phyloP scores from a whole-genome alignment of 1,140 invertebrate species.

The Stenopsyche tienmushanensis region DNA sequence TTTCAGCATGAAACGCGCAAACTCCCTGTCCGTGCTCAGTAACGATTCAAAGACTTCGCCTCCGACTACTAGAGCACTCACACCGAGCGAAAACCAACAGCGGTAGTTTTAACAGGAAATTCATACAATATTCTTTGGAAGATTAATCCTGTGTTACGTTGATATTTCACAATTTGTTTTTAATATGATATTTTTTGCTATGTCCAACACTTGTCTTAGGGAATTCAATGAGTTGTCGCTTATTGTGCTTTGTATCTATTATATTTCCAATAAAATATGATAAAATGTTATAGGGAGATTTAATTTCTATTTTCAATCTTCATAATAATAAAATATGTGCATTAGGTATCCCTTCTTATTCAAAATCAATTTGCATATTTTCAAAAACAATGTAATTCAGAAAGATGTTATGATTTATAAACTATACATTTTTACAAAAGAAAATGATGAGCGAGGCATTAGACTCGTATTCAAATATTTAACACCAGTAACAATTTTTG shows the following conservation, averaged over 20 bases:
- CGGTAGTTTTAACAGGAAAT: conserved; percentile 28
- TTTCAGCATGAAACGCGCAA: conserved; percentile 57
- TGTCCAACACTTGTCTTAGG: background rate
- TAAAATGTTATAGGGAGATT: too few relatives aligned
- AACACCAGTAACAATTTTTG: too few relatives aligned
- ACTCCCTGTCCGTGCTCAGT: conserved; percentile 57
- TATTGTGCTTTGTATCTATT: background rate
- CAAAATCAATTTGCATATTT: too few relatives aligned
- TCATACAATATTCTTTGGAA: background rate
- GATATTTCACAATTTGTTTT: background rate
- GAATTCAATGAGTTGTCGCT: background rate
- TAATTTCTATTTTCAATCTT: too few relatives aligned
- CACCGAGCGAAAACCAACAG: conserved; percentile 32
- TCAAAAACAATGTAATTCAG: too few relatives aligned
- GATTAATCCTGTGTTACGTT: background rate
- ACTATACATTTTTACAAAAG: too few relatives aligned
- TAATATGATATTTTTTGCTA: background rate
- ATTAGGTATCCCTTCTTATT: too few relatives aligned
- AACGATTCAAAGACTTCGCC: conserved; percentile 41
- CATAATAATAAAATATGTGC: too few relatives aligned
- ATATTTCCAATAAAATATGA: too few relatives aligned
- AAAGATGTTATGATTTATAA: too few relatives aligned
- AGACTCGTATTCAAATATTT: too few relatives aligned
- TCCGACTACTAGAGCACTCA: conserved; percentile 31
- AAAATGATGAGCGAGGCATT: too few relatives aligned